A percentile compares a stretch with the other conserved stretches of the same genome.
Conservation (phyloP, 2,797 vertebrate genomes). For the Xerus rutilus region DNA sequence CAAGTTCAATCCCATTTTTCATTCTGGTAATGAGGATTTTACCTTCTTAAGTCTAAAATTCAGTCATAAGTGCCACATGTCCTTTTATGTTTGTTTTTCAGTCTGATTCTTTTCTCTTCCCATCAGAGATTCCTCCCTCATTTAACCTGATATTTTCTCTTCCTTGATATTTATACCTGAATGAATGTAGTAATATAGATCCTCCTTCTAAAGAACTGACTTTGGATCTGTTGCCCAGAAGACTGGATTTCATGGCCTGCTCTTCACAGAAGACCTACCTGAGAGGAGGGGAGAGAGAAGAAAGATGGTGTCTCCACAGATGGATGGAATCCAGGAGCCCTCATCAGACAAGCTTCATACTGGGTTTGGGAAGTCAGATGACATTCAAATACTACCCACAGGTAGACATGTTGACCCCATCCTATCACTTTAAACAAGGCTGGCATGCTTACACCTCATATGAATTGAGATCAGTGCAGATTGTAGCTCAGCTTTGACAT, state of each 20-base stretch:
- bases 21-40: background rate
- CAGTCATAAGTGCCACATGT: background rate
- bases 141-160: background rate
- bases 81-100: background rate
- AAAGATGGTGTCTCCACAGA: background rate
- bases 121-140: background rate
- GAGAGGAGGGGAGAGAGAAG: background rate
- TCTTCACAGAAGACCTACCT: background rate
- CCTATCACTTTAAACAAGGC: background rate
- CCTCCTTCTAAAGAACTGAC: background rate
- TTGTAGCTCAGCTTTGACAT: background rate
- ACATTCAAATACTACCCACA: background rate
- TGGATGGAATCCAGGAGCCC: background rate
- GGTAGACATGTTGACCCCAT: background rate
- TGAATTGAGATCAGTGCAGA: background rate
- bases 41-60: background rate
- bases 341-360: background rate
- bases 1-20: background rate
- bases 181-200: background rate
- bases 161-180: background rate
- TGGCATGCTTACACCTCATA: background rate
- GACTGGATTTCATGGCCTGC: background rate
- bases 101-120: background rate
- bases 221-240: background rate
- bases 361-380: background rate